Evolutionary conservation across 2,888 invertebrate species (phyloP), one percentile per base, ranked within the genome.

Genomic region (Eustalomyia histrio): DNA sequence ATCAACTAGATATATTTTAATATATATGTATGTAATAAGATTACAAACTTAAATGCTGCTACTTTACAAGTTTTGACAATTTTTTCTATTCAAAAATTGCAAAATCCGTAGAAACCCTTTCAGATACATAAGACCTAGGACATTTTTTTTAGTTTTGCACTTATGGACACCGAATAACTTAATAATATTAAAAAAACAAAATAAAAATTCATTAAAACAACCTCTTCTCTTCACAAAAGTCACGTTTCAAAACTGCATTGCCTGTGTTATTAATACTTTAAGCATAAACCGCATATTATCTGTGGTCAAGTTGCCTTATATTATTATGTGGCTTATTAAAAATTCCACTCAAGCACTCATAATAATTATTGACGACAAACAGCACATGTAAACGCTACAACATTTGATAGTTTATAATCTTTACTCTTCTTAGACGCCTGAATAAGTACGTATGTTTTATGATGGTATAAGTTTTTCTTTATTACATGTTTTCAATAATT

Each of bases 321-420:
- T 24, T 33, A 63, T 24, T n/a, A 7, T 17, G 43, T 16, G 39
- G 50, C 29, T 60, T 9, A 64, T 57, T 81, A 61, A 47, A 74
- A 21, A 81, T 81, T 76, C 80, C 24, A 16, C 35, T 57, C 80
- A 78, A 65, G 80, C 65, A 35, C 14, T 43, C 65, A 52, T 24
- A 64, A 65, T 71, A 78, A 78, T 80, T 73, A 80, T 76, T 64
- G 73, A 73, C 67, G 76, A 76, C 61, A 75, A 39, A 47, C 18
- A 33, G 43, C 43, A 4, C 3, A 29, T 6, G 29, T 7, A 47
- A n/a, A n/a, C n/a, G 43, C 43, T n/a, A 4, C 53, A 55, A 43
- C 43, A 67, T 55, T 67, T 55, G 55, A 57, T 67, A 55, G 21
- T 35, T 65, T 65, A 53, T 35, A 39, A 55, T 55, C 65, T 39